Evolutionary conservation across 2,113 vertebrate genomes (phyloP).

Genomic region (Megaceryle torquata): DNA sequence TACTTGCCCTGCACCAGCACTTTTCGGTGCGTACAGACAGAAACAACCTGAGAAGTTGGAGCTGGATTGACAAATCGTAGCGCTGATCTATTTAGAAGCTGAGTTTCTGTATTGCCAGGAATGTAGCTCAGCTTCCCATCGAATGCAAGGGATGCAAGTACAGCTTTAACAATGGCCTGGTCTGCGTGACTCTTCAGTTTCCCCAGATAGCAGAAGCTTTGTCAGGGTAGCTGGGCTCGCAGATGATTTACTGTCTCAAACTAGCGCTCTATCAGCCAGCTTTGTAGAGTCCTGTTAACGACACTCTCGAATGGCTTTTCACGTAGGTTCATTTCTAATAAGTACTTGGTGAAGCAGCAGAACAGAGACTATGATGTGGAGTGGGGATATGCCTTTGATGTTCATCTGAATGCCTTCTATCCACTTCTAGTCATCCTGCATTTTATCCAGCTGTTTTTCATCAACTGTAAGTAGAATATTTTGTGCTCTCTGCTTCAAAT

Average conservation of each 20-base stretch:
- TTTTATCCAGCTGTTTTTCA: constrained; percentile 97
- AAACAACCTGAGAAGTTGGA: neutral
- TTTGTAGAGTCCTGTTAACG: neutral
- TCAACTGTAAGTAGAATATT: constrained; percentile 87
- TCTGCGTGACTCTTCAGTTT: neutral
- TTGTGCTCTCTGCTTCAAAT: neutral
- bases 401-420: constrained; percentile 97
- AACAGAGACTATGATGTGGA: constrained; percentile 91
- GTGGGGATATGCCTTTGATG: constrained; percentile 98
- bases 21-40: neutral
- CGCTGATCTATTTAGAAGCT: neutral
- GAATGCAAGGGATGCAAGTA: neutral
- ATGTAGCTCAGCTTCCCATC: neutral
- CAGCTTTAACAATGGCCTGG: neutral
- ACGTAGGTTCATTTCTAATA: constrained; percentile 90
- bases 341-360: constrained; percentile 89
- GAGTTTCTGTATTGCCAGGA: neutral
- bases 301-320: neutral
- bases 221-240: neutral
- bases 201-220: neutral
- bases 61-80: neutral
- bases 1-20: too few species aligned
- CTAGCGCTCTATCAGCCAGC: neutral
- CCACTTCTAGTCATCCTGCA: constrained; percentile 94
- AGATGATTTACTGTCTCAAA: neutral